These are phyloP conservation scores for Aricia agestis DNA, from an alignment of 1,140 invertebrate genomes.

Conservation along the genomic window DNA sequence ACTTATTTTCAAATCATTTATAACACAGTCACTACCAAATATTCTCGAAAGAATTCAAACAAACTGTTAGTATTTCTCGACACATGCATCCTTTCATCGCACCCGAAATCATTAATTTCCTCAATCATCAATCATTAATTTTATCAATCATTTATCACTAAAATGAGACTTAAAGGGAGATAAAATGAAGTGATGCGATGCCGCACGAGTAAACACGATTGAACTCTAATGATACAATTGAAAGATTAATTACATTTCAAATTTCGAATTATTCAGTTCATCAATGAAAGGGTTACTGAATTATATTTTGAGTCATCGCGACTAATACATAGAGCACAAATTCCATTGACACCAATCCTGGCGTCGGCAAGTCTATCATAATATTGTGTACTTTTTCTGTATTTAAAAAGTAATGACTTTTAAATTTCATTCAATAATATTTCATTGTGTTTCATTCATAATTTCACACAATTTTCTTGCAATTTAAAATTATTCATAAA, in stretches of 20 bases:
- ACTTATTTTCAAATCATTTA: slow-evolving; percentile 50
- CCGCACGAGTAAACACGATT: slow-evolving; percentile 63
- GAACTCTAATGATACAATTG: slow-evolving; percentile 68
- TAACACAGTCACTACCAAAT: slow-evolving; percentile 49
- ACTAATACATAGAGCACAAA: slow-evolving; percentile 22
- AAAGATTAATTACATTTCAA: slow-evolving; percentile 65
- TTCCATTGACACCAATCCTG: slow-evolving; percentile 23
- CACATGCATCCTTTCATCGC: slow-evolving; percentile 63
- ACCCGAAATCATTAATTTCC: slow-evolving; percentile 42
- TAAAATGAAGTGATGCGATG: slow-evolving; percentile 66
- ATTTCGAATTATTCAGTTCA: slow-evolving; percentile 47
- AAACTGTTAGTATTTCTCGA: slow-evolving; percentile 40
- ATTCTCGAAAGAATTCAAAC: slow-evolving; percentile 57
- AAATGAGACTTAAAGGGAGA: slow-evolving; percentile 74
- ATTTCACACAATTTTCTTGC: slow-evolving; percentile 51
- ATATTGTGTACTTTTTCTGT: slow-evolving; percentile 32
- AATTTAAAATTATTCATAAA: slow-evolving; percentile 41
- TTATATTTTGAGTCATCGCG: slow-evolving; percentile 18
- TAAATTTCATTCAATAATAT: slow-evolving; percentile 44
- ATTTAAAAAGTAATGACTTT: slow-evolving; percentile 37
- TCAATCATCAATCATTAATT: slow-evolving; percentile 61
- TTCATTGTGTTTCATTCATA: slow-evolving; percentile 46
- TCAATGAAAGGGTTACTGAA: slow-evolving; percentile 44
- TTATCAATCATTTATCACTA: slow-evolving; percentile 62
- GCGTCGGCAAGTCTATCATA: slow-evolving; percentile 53